Evolutionary conservation across 2,113 vertebrate genomes (phyloP), one percentile per base, ranked within the genome.

Genomic region (Cheilinus undulatus): DNA sequence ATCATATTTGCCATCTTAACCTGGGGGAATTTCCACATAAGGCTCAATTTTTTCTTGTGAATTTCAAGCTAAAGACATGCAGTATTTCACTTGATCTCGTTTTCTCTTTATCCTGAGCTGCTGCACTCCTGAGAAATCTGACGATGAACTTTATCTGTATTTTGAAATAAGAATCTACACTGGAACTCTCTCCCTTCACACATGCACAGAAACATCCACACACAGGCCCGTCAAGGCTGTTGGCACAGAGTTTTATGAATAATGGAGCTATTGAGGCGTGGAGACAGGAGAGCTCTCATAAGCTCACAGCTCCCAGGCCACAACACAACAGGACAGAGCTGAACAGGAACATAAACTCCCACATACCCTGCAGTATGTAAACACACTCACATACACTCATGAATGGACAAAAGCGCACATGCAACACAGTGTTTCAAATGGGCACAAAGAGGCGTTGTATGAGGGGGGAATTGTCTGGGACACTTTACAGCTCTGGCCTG

Each of bases 281-380:
- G 61, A 84, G 72, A 91, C 80, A 81, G 78, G 57, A 73, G 76
- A 84, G 76, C 90, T 85, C 79, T 89, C 76, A 88, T 90, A 68
- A 83, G 62, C 78, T 79, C 72, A 78, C 38, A 28, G 66, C 78
- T 85, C 73, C 60, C 73, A 80, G 75, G 75, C 71, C 80, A 80
- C 78, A 80, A 88, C 79, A 81, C 72, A 88, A 89, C 84, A 82
- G 72, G 70, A 74, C 72, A 56, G 67, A 78, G 76, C 76, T 73
- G 57, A 80, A 57, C 64, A 70, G 74, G 67, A 75, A 80, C 86
- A 85, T 71, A 75, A 76, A 84, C 69, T 59, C 77, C 26, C 59
- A 53, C 84, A 83, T 58, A 83, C 26, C 65, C 78, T 71, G 51
- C 59, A 80, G 74, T 72, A 85, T 77, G 63, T 63, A 64, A 58